Percentiles rank a stretch among this genome's conserved stretches.
These are phyloP conservation scores for Ataeniobius toweri DNA, from an alignment of 2,797 vertebrate genomes.

Conservation along the genomic window DNA sequence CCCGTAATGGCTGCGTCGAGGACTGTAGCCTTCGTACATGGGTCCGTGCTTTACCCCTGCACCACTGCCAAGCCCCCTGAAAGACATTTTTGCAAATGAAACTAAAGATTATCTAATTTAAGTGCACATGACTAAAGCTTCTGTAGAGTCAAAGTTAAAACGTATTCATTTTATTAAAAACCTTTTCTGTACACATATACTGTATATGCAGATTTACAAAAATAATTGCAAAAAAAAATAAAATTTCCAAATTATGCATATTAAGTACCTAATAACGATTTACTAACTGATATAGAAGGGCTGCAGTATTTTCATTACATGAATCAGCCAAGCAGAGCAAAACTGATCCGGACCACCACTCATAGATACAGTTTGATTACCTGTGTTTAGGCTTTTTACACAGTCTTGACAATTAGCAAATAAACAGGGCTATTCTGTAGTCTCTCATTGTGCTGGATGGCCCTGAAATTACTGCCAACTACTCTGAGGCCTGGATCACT, in stretches of 20 bases:
- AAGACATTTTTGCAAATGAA: too few species aligned
- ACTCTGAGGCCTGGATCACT: not conserved
- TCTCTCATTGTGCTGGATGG: not conserved
- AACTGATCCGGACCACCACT: not conserved
- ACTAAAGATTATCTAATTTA: too few species aligned
- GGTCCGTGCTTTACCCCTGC: too few species aligned
- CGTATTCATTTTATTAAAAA: too few species aligned
- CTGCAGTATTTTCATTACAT: not conserved
- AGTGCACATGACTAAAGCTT: too few species aligned
- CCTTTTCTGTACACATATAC: too few species aligned
- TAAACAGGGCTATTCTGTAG: not conserved
- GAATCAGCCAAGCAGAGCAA: not conserved
- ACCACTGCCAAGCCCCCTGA: too few species aligned
- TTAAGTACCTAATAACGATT: not conserved
- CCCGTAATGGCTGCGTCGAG: too few species aligned
- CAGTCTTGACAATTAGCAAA: not conserved
- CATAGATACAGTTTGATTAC: slow-evolving; percentile 1
- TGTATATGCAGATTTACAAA: not conserved
- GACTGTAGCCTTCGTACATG: too few species aligned
- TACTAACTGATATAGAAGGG: not conserved
- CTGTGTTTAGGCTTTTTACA: not conserved
- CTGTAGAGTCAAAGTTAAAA: too few species aligned
- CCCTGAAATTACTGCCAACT: not conserved
- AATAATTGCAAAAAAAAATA: not conserved
- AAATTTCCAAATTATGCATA: not conserved